Percentiles rank a stretch among this genome's conserved stretches.
Conservation (phyloP, 2,797 vertebrate genomes). For the Tympanoctomys barrerae region DNA sequence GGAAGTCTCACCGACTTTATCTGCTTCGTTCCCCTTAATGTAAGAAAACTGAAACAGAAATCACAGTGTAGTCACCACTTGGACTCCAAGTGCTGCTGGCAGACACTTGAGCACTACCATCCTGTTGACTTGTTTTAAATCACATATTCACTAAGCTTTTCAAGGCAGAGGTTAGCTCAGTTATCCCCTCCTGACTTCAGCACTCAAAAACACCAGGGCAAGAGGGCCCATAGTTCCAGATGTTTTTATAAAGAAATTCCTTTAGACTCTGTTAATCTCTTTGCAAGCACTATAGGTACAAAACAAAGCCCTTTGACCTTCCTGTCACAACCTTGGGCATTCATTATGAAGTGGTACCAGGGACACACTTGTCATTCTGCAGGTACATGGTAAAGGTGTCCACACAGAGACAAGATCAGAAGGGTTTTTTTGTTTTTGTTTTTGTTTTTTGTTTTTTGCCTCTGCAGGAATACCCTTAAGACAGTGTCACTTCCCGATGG, state of each 20-base stretch:
- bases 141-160: background rate
- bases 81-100: background rate
- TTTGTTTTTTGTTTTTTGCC: background rate
- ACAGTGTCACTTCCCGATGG: background rate
- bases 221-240: background rate
- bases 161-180: background rate
- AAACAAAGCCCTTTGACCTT: constrained; percentile 56
- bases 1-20: constrained; percentile 1
- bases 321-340: background rate
- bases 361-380: background rate
- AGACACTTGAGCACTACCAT: background rate
- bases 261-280: constrained; percentile 57
- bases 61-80: background rate
- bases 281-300: background rate
- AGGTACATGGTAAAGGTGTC: constrained; percentile 6
- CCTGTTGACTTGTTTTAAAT: background rate
- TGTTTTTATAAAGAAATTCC: background rate
- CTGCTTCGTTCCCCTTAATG: background rate
- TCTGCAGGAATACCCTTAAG: background rate
- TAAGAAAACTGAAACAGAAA: background rate
- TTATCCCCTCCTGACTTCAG: background rate
- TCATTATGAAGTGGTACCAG: constrained; percentile 32
- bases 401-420: background rate
- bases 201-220: background rate
- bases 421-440: background rate